Base-by-base conservation (phyloP, 2,888 invertebrate species). In the Microctonus hyperodae region DNA sequence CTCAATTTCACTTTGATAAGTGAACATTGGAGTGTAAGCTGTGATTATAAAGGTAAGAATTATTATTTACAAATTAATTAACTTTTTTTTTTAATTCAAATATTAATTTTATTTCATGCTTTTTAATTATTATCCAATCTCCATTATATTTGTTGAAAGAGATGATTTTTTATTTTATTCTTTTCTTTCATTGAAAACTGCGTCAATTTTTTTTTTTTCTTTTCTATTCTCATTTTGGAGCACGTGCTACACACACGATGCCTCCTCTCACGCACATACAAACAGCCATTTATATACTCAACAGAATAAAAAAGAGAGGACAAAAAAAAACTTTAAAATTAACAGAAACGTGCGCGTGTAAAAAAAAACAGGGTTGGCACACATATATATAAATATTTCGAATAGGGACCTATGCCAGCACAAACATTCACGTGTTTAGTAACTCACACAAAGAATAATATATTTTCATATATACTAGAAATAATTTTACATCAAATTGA, bases 171-270 rank as follows among this genome's bases (percentile, higher is more conserved):
- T n/a, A n/a, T n/a, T n/a, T n/a, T n/a, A n/a, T n/a, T n/a, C n/a
- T n/a, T n/a, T n/a, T n/a, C n/a, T n/a, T n/a, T n/a, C n/a, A n/a
- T n/a, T n/a, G n/a, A 22, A 33, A 33, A 33, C 33, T 3, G 28
- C 28, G 28, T 7, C 28, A n/a, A 31, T 55, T 25, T 28, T 44
- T 25, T 28, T n/a, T 9, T 50, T 3, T 22, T n/a, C 20, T 23
- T 62, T 28, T 23, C 28, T 13, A 6, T 33, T 28, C 35, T 57
- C n/a, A 22, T 60, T 48, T 64, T 64, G 68, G 67, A 71, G 68
- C 72, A 72, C 73, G 72, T 72, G 73, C 65, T 67, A 37, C 59
- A 33, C 37, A 22, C 37, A 35, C 33, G 23, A 37, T 62, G 40
- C 31, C 31, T 55, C 33, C 16, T 4, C 7, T 16, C 20, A 20